Evolutionary conservation across 2,888 invertebrate species (phyloP), one percentile per base, ranked within the genome.

Genomic region (Drosophila multiciliata): DNA sequence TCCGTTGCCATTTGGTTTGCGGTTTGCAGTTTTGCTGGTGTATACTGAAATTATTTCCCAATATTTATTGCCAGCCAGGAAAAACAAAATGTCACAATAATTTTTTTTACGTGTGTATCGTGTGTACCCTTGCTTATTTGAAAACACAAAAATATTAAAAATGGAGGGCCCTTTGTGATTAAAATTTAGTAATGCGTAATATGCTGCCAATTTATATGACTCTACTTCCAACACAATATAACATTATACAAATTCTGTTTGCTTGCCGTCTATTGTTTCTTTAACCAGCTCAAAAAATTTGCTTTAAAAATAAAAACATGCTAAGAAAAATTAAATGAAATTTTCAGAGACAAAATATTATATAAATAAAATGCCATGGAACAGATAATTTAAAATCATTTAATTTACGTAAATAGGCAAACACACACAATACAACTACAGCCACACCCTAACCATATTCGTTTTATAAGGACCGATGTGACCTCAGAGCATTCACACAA

Each of bases 371-470:
- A 45, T 49, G 4, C 2, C 8, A 20, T 40, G 17, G 0, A 35
- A 8, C 5, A 58, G 33, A 17, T 32, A 11, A 23, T 35, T 17
- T 45, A 17, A 35, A 26, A 48, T 33, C 2, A 35, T 36, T 54
- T 36, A 53, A 52, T 50, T n/a, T 26, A 35, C 17, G n/a, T 17
- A 29, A 35, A 42, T 29, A 50, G 55, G 23, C 38, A 32, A 52
- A 50, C 57, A 57, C 61, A 52, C 11, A 50, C 53, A 38, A 35
- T 26, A 48, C 29, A 48, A 57, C 54, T 63, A 58, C 64, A 75
- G 82, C 80, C 80, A 80, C 80, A 79, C 80, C 80, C 80, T 73
- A 71, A 73, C 71, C 73, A 70, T 33, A 63, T 62, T 69, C 62
- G 57, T 42, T 52, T 57, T 52, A 60, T 33, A 65, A 42, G 52